Evolutionary conservation across 2,797 vertebrate genomes (phyloP).

Genomic region (Mareca penelope): DNA sequence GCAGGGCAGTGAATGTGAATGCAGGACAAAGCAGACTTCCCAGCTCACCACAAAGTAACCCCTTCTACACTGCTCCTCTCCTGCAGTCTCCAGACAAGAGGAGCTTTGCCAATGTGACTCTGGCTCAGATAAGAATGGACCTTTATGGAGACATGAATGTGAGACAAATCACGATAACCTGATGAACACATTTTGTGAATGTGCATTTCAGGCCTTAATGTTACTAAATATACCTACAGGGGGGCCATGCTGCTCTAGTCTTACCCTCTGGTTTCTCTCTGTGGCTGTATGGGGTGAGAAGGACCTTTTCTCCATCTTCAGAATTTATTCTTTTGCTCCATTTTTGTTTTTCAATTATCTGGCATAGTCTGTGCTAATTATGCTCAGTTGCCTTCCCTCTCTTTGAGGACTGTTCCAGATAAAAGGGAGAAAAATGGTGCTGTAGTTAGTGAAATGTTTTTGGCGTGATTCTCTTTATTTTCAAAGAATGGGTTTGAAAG

Average conservation of each 20-base stretch:
- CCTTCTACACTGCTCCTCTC: neutral
- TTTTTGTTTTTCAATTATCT: neutral
- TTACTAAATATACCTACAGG: neutral
- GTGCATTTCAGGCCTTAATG: neutral
- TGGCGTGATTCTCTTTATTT: neutral
- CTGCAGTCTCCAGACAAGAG: neutral
- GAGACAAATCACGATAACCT: neutral
- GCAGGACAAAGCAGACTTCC: neutral
- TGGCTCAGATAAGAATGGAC: neutral
- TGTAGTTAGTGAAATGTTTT: slow-evolving; percentile 8
- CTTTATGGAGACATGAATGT: neutral
- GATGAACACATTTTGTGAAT: neutral
- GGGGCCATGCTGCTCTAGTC: neutral
- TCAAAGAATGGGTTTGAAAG: slow-evolving; percentile 5
- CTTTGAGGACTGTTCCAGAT: neutral
- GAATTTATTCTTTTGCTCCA: neutral
- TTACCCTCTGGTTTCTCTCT: neutral
- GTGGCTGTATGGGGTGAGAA: neutral
- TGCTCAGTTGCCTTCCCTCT: neutral
- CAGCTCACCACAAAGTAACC: neutral
- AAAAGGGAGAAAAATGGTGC: slow-evolving; percentile 11
- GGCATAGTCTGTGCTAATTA: slow-evolving; percentile 11
- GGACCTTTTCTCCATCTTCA: neutral
- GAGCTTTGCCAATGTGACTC: neutral
- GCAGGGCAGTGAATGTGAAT: neutral